phyloP scores from a whole-genome alignment of 2,888 invertebrate species.

The Athalia circularis region DNA sequence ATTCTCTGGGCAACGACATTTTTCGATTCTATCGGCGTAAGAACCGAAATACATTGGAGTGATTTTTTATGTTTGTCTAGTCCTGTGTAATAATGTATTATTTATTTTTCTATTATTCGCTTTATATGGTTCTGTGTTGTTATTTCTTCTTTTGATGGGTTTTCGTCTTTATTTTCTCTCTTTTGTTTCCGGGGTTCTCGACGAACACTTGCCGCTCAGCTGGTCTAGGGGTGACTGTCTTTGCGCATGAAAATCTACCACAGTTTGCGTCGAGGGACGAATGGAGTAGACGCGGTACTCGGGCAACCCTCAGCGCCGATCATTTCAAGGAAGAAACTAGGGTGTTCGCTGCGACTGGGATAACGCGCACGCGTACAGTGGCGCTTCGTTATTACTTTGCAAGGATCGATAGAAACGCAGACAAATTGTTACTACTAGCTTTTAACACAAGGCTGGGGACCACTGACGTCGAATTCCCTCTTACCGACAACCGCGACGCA shows the following conservation, averaged over 20 bases:
- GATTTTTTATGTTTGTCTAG: slow-evolving; percentile 38
- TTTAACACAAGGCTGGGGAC: slow-evolving; percentile 32
- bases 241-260: slow-evolving; percentile 42
- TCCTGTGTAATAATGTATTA: slow-evolving; percentile 37
- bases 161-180: slow-evolving; percentile 52
- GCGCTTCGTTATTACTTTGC: slow-evolving; percentile 39
- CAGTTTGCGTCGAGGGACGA: slow-evolving; percentile 49
- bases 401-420: slow-evolving; percentile 32
- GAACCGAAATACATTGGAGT: slow-evolving; percentile 73
- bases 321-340: slow-evolving; percentile 48
- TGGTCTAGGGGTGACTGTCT: slow-evolving; percentile 48
- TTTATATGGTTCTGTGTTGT: slow-evolving; percentile 24
- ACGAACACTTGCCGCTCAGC: slow-evolving; percentile 46
- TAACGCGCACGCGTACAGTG: slow-evolving; percentile 43
- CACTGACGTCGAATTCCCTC: slow-evolving; percentile 3
- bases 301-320: slow-evolving; percentile 39
- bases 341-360: slow-evolving; percentile 48
- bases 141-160: slow-evolving; percentile 24
- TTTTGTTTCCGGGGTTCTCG: slow-evolving; percentile 52
- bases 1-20: slow-evolving; percentile 80
- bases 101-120: neutral
- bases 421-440: slow-evolving; percentile 4
- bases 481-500: slow-evolving; percentile 13
- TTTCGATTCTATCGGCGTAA: slow-evolving; percentile 60
- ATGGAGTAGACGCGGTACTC: neutral